Conservation (phyloP, 2,888 invertebrate genomes). For the Parthenolecanium corni region DNA sequence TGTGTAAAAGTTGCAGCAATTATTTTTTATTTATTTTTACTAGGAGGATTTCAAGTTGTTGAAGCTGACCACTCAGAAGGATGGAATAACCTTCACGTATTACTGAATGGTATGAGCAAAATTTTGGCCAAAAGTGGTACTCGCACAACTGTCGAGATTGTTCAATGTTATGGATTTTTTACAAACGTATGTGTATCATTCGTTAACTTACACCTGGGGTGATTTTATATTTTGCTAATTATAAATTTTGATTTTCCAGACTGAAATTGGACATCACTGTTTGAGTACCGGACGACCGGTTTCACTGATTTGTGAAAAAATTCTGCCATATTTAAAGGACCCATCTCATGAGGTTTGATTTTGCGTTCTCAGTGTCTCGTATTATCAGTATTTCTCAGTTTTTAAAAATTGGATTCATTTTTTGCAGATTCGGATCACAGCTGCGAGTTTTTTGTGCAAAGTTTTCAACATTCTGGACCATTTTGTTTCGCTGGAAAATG, state of each 20-base stretch:
- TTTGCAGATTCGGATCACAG: slow-evolving; percentile 9
- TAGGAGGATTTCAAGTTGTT: not conserved
- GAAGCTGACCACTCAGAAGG: not conserved
- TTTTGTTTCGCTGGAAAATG: not conserved
- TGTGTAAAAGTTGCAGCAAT: not conserved
- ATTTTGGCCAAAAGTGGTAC: not conserved
- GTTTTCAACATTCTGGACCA: slow-evolving; percentile 4
- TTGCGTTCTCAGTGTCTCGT: not conserved
- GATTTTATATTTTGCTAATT: not conserved
- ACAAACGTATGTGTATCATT: not conserved
- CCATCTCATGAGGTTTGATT: slow-evolving; percentile 8
- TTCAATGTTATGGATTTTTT: slow-evolving; percentile 9
- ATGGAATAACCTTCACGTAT: not conserved
- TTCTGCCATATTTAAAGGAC: slow-evolving; percentile 2
- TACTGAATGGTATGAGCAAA: not conserved
- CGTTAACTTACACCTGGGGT: not conserved
- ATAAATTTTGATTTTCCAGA: not conserved
- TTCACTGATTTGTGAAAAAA: not conserved
- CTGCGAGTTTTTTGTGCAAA: not conserved
- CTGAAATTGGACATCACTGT: not conserved
- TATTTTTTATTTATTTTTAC: too few species aligned
- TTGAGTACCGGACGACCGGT: not conserved
- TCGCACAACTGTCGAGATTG: not conserved
- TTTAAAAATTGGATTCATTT: not conserved
- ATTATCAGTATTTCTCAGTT: not conserved